Conservation (phyloP, 2,113 vertebrate genomes). For the Polypterus senegalus region DNA sequence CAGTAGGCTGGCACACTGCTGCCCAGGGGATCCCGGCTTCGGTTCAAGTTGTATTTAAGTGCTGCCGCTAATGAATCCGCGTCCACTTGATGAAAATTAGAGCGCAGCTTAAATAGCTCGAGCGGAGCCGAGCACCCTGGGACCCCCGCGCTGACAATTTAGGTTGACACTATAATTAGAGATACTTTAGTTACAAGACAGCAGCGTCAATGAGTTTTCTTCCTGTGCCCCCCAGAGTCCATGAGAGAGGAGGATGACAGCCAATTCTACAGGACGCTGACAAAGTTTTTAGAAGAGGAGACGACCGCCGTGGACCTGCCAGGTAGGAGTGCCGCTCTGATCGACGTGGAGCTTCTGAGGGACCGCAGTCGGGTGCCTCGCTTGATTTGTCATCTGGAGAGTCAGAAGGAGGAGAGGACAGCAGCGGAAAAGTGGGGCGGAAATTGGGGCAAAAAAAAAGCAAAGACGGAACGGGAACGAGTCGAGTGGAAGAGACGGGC, state of each 20-base stretch:
- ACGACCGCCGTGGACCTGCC: slow-evolving; percentile 39
- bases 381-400: no score
- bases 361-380: no score
- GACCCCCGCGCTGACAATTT: slow-evolving; percentile 4
- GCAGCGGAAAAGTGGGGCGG: no score
- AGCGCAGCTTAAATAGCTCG: slow-evolving; percentile 4
- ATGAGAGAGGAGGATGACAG: slow-evolving; percentile 38
- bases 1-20: no score
- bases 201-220: slow-evolving; percentile 8
- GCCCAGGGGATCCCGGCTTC: no score
- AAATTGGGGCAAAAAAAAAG: no score
- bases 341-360: no score
- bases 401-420: no score
- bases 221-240: slow-evolving; percentile 38
- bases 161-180: slow-evolving; percentile 6
- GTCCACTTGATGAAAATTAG: neutral
- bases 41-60: no score
- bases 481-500: no score
- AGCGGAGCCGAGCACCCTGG: neutral
- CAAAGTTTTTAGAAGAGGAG: slow-evolving; percentile 49
- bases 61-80: no score
- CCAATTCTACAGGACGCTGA: slow-evolving; percentile 44
- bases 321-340: slow-evolving; percentile 39
- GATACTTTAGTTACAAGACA: slow-evolving; percentile 4
- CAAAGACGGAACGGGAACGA: no score